Percentiles rank a stretch among this genome's conserved stretches.
Evolutionary conservation across 1,140 invertebrate species (phyloP).

Genomic region (Pogonus chalceus): DNA sequence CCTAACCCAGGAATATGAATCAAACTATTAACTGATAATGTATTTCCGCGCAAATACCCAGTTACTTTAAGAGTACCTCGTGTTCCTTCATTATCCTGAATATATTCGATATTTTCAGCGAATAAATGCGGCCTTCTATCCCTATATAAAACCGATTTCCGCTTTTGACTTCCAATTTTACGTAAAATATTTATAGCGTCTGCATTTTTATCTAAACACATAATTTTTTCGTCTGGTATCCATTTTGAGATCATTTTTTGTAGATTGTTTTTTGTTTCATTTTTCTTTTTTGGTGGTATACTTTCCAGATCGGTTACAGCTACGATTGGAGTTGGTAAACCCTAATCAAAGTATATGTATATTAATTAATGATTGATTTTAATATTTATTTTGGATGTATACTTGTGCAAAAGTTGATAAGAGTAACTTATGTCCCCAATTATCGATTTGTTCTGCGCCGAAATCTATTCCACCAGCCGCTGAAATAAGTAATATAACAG

Average conservation of each 20-base stretch:
- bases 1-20: slow-evolving; percentile 85
- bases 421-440: slow-evolving; percentile 64
- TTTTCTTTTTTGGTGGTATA: slow-evolving; percentile 60
- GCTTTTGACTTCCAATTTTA: slow-evolving; percentile 72
- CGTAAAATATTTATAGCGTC: slow-evolving; percentile 74
- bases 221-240: slow-evolving; percentile 75
- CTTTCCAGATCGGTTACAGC: slow-evolving; percentile 66
- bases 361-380: background rate
- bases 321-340: slow-evolving; percentile 68
- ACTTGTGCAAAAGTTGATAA: slow-evolving; percentile 62
- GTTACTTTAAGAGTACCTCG: slow-evolving; percentile 70
- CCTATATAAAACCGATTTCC: slow-evolving; percentile 58
- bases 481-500: slow-evolving; percentile 63
- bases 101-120: slow-evolving; percentile 67
- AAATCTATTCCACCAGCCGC: slow-evolving; percentile 39
- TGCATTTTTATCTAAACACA: slow-evolving; percentile 58
- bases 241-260: slow-evolving; percentile 66
- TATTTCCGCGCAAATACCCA: slow-evolving; percentile 73
- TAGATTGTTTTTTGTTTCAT: slow-evolving; percentile 60
- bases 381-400: slow-evolving; percentile 3
- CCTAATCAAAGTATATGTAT: slow-evolving; percentile 32
- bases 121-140: slow-evolving; percentile 71
- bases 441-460: slow-evolving; percentile 53
- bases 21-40: slow-evolving; percentile 76
- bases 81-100: slow-evolving; percentile 37